A percentile compares a stretch with the other conserved stretches of the same genome.
Evolutionary conservation across 1,140 invertebrate species (phyloP).

Genomic region (Condylostylus longicornis): DNA sequence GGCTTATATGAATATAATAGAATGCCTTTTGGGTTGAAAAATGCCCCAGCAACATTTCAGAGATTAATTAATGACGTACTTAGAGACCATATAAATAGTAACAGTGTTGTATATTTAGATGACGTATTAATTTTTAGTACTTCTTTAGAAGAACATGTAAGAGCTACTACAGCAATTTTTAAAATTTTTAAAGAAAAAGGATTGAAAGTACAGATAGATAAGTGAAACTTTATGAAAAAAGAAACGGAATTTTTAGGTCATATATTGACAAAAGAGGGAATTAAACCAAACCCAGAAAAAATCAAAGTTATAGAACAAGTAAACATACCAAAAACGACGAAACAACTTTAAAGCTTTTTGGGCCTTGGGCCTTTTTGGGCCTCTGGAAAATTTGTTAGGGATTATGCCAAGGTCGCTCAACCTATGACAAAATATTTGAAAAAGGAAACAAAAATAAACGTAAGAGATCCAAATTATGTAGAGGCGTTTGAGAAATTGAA

Average conservation of each 20-base stretch:
- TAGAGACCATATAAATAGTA: constrained; percentile 16
- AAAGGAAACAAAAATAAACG: too few relatives aligned
- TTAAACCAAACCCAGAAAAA: constrained; percentile 19
- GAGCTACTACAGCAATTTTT: constrained; percentile 22
- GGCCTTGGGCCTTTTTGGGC: too few relatives aligned
- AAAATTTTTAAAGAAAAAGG: constrained; percentile 14
- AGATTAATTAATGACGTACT: constrained; percentile 28
- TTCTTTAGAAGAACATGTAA: constrained; percentile 23
- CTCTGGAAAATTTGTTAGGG: too few relatives aligned
- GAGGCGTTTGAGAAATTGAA: too few relatives aligned
- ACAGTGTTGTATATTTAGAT: constrained; percentile 31
- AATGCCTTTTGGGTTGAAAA: constrained; percentile 33
- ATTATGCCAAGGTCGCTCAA: too few relatives aligned
- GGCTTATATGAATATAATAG: constrained; percentile 28
- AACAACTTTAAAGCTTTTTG: too few relatives aligned
- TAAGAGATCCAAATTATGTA: too few relatives aligned
- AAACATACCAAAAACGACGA: too few relatives aligned
- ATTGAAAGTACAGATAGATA: constrained; percentile 22
- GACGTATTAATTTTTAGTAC: constrained; percentile 29
- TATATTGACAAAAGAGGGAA: constrained; percentile 15
- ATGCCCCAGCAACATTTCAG: constrained; percentile 33
- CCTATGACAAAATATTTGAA: too few relatives aligned
- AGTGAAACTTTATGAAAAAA: constrained; percentile 22
- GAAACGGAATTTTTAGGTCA: constrained; percentile 22
- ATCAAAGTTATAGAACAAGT: constrained; percentile 13